These are phyloP conservation scores for Napeogenes sylphis DNA, from an alignment of 2,888 invertebrate species.

Conservation along the genomic window DNA sequence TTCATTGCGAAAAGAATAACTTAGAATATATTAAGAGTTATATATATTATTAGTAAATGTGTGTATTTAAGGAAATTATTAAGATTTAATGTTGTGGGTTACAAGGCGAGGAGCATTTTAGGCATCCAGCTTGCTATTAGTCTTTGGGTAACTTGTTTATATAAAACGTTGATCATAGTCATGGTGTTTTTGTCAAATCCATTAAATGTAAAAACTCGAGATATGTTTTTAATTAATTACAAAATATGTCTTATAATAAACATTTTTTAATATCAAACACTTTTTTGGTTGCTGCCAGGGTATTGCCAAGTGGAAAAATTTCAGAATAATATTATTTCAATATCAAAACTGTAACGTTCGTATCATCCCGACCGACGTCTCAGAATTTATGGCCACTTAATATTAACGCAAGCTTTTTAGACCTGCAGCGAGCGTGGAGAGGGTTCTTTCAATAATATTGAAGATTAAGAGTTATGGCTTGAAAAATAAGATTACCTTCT, in stretches of 20 bases:
- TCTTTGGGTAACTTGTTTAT: neutral
- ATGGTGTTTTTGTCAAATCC: neutral
- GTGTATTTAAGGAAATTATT: too few relatives aligned
- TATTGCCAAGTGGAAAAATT: slow-evolving; percentile 20
- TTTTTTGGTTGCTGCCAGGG: neutral
- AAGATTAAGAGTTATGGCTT: slow-evolving; percentile 1
- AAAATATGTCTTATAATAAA: neutral
- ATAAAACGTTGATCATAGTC: slow-evolving; percentile 1
- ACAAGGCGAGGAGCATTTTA: neutral
- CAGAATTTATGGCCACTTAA: slow-evolving; percentile 38
- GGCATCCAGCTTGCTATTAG: neutral
- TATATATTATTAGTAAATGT: too few relatives aligned
- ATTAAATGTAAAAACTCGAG: neutral
- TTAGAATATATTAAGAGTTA: too few relatives aligned
- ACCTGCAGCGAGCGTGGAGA: slow-evolving; percentile 17
- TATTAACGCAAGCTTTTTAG: slow-evolving; percentile 31
- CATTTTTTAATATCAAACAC: neutral
- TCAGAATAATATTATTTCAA: slow-evolving; percentile 35
- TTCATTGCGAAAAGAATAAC: too few relatives aligned
- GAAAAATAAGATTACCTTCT: neutral
- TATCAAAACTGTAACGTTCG: slow-evolving; percentile 33
- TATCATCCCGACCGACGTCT: slow-evolving; percentile 32
- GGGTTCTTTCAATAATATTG: slow-evolving; percentile 1
- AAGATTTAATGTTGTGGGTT: neutral
- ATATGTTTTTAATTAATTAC: neutral